Evolutionary conservation across 1,140 invertebrate species (phyloP).

Genomic region (Lethocerus indicus): DNA sequence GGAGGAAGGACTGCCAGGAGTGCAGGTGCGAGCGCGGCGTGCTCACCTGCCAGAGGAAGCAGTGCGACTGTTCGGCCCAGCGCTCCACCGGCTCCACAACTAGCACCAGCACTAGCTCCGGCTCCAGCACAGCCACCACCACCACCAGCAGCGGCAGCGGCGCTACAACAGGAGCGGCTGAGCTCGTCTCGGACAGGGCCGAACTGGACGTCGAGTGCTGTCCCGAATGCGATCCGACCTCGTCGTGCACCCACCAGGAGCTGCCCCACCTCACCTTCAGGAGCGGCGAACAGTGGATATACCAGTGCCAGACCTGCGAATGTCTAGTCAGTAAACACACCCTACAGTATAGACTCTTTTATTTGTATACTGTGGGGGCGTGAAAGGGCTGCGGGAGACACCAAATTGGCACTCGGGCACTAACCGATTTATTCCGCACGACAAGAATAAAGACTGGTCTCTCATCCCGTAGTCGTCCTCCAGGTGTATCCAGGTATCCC

Average conservation of each 20-base stretch:
- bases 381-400: background rate
- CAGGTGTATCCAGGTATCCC: background rate
- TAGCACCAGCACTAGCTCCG: too few species aligned
- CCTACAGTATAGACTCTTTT: background rate
- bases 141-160: too few species aligned
- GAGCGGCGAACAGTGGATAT: slow-evolving; percentile 71
- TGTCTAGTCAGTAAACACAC: slow-evolving; percentile 44
- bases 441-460: background rate
- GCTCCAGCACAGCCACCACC: too few species aligned
- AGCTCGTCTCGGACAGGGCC: slow-evolving; percentile 28
- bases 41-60: slow-evolving; percentile 36
- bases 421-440: background rate
- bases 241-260: slow-evolving; percentile 61
- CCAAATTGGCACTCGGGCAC: background rate
- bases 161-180: too few species aligned
- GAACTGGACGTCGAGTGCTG: too few species aligned
- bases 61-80: slow-evolving; percentile 36
- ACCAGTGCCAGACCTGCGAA: slow-evolving; percentile 80
- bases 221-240: slow-evolving; percentile 51
- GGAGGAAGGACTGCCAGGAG: slow-evolving; percentile 35
- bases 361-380: background rate
- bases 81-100: background rate
- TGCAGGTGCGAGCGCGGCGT: slow-evolving; percentile 44
- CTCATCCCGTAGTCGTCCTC: slow-evolving; percentile 1
- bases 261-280: slow-evolving; percentile 51